Evolutionary conservation across 2,113 vertebrate species (phyloP).

Genomic region (Microtus oregoni): DNA sequence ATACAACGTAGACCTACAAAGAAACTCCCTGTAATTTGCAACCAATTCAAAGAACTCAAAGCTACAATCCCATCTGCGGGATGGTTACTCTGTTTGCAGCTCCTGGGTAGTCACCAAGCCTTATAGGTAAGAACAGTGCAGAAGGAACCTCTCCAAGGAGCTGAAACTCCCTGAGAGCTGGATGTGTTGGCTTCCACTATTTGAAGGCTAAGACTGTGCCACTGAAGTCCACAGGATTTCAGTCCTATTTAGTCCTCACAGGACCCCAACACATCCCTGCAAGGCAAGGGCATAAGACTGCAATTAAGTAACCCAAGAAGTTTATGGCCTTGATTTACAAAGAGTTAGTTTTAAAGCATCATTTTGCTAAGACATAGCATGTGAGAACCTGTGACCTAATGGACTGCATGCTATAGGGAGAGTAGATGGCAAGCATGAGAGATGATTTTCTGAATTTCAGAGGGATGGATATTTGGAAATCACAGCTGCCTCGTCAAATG

Average conservation of each 20-base stretch:
- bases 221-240: background rate
- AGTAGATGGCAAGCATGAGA: background rate
- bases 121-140: background rate
- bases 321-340: background rate
- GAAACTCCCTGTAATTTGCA: conserved; percentile 44
- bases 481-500: background rate
- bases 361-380: background rate
- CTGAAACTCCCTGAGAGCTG: background rate
- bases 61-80: background rate
- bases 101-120: background rate
- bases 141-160: background rate
- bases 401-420: background rate
- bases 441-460: conserved; percentile 6
- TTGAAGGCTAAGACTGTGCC: background rate
- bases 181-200: background rate
- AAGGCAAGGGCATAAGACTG: background rate
- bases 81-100: background rate
- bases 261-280: background rate
- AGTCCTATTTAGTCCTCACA: background rate
- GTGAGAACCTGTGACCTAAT: conserved; percentile 30
- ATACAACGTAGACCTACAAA: background rate
- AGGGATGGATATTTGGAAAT: background rate
- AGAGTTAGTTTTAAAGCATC: background rate
- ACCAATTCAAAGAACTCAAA: background rate
- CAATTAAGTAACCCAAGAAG: background rate